Conservation (phyloP, 2,797 vertebrate genomes). For the Helicolenus hilgendorfi region DNA sequence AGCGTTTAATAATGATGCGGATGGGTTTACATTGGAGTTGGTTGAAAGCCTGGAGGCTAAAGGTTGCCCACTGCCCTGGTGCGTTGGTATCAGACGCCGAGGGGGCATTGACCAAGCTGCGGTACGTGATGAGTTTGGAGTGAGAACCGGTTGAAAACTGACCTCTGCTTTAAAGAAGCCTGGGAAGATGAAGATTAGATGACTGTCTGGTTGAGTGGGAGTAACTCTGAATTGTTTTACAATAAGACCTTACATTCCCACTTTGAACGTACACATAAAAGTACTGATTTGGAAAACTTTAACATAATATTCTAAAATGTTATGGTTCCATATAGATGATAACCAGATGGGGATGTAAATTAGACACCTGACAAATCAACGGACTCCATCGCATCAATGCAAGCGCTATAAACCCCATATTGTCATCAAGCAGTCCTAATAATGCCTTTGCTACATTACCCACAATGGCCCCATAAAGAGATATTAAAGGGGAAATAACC, state of each 20-base stretch:
- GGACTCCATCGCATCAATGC: not conserved
- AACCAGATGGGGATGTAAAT: not conserved
- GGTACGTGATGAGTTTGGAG: too few species aligned
- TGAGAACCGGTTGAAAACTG: not conserved
- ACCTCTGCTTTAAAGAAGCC: not conserved
- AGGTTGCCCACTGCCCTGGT: too few species aligned
- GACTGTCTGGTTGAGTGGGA: not conserved
- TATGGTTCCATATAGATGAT: not conserved
- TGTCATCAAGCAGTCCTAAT: not conserved
- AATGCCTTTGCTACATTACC: not conserved
- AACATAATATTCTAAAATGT: not conserved
- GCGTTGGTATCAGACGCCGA: too few species aligned
- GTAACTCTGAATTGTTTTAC: not conserved
- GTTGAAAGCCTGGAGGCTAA: too few species aligned
- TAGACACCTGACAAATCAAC: not conserved
- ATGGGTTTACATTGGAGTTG: too few species aligned
- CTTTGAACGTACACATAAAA: not conserved
- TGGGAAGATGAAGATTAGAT: not conserved
- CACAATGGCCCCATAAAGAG: not conserved
- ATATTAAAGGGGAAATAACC: conserved; percentile 2
- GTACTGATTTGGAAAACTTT: not conserved
- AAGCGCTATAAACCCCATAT: not conserved
- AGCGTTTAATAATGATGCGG: too few species aligned
- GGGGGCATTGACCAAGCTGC: too few species aligned
- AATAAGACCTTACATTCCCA: not conserved